Evolutionary conservation across 2,888 invertebrate species (phyloP).

Genomic region (Chironomus riparius): DNA sequence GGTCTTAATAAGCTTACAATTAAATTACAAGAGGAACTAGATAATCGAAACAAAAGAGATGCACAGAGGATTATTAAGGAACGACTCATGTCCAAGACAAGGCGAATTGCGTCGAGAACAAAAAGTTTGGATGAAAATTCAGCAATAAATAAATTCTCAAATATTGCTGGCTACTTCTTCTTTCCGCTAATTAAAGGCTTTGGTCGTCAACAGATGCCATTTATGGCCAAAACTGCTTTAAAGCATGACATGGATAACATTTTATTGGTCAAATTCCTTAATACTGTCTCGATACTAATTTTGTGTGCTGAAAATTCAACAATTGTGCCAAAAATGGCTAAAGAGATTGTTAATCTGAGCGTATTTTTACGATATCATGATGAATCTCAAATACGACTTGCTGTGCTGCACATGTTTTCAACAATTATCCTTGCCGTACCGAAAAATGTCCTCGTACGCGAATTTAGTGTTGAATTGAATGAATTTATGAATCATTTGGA

Average conservation of each 20-base stretch:
- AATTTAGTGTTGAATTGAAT: slow-evolving; percentile 52
- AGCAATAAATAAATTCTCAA: slow-evolving; percentile 58
- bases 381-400: slow-evolving; percentile 56
- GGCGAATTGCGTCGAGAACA: slow-evolving; percentile 47
- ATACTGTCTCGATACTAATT: slow-evolving; percentile 58
- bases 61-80: slow-evolving; percentile 55
- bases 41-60: slow-evolving; percentile 32
- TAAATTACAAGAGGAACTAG: slow-evolving; percentile 32
- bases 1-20: slow-evolving; percentile 30
- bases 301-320: slow-evolving; percentile 60
- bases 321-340: slow-evolving; percentile 53
- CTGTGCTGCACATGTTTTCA: slow-evolving; percentile 58
- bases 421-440: slow-evolving; percentile 56
- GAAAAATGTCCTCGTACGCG: slow-evolving; percentile 46
- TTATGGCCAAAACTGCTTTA: slow-evolving; percentile 46
- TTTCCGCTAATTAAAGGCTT: slow-evolving; percentile 68
- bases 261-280: slow-evolving; percentile 57
- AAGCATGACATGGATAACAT: slow-evolving; percentile 57
- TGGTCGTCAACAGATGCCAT: slow-evolving; percentile 48
- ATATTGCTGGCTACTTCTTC: slow-evolving; percentile 71
- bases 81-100: slow-evolving; percentile 64
- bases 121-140: slow-evolving; percentile 43
- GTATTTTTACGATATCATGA: slow-evolving; percentile 56
- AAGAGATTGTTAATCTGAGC: slow-evolving; percentile 59
- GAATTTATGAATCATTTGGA: slow-evolving; percentile 61